These are phyloP conservation scores for Riparia riparia DNA, from an alignment of 2,113 vertebrate genomes.

Conservation along the genomic window DNA sequence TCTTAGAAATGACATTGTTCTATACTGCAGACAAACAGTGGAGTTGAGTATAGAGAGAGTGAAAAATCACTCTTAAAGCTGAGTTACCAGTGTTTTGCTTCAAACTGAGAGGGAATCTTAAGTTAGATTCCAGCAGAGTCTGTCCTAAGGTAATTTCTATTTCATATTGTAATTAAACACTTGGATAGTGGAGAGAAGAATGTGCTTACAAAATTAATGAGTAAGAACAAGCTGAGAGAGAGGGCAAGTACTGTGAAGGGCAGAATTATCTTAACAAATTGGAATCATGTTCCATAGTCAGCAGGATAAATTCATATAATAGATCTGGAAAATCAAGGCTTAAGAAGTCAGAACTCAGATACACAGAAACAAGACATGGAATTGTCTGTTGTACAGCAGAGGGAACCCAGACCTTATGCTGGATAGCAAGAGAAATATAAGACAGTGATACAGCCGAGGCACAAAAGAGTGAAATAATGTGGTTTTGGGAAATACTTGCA, in stretches of 20 bases:
- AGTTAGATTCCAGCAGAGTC: neutral
- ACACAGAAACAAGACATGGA: neutral
- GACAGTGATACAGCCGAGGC: neutral
- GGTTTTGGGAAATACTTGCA: neutral
- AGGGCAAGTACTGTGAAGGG: neutral
- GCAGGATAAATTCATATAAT: neutral
- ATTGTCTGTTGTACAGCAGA: neutral
- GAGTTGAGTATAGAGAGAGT: neutral
- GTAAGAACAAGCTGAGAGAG: neutral
- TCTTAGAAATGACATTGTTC: neutral
- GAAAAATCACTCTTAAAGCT: neutral
- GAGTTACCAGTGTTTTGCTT: neutral
- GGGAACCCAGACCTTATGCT: neutral
- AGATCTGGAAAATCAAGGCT: neutral
- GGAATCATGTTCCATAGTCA: neutral
- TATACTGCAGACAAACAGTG: neutral
- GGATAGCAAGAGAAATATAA: neutral
- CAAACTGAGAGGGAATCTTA: neutral
- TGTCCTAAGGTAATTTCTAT: constrained; percentile 9
- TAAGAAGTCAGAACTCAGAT: neutral
- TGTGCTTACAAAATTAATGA: constrained; percentile 6
- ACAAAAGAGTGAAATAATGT: neutral
- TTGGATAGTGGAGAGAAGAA: neutral
- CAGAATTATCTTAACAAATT: neutral
- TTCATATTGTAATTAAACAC: constrained; percentile 26